Percentiles rank a stretch among this genome's conserved stretches.
Evolutionary conservation across 2,113 vertebrate genomes (phyloP).

Genomic region (Typhlomys cinereus): DNA sequence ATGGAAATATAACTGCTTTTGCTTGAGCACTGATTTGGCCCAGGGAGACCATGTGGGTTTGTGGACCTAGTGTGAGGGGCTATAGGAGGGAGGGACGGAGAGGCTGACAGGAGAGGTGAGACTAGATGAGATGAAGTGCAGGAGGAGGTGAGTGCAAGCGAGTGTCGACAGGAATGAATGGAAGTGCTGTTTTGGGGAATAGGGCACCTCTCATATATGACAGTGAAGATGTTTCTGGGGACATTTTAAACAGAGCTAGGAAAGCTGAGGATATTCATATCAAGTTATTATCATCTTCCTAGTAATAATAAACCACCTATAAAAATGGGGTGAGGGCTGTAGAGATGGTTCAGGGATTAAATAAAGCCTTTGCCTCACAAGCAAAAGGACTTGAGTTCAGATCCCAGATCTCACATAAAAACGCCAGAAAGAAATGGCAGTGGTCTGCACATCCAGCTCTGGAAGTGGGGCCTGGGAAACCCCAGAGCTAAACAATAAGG

Average conservation of each 20-base stretch:
- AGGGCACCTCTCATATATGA: neutral
- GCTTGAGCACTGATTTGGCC: neutral
- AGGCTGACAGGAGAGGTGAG: neutral
- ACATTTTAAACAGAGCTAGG: neutral
- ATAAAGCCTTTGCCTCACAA: too few species aligned
- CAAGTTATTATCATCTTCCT: neutral
- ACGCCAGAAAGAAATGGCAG: too few species aligned
- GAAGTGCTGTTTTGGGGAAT: neutral
- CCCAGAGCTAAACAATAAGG: too few species aligned
- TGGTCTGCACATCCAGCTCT: too few species aligned
- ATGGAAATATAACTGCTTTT: neutral
- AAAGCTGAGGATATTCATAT: neutral
- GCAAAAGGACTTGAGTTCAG: too few species aligned
- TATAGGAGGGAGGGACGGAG: neutral
- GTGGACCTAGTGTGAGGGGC: neutral
- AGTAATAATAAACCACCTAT: neutral
- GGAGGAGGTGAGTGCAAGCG: neutral
- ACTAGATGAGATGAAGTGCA: neutral
- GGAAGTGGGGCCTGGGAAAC: too few species aligned
- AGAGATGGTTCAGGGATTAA: too few species aligned
- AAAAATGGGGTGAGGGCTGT: slow-evolving; percentile 1
- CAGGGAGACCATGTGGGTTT: neutral
- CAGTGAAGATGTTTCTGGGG: neutral
- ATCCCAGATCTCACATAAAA: too few species aligned
- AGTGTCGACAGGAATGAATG: neutral